Evolutionary conservation across 2,113 vertebrate species (phyloP), one percentile per base, ranked within the genome.

Genomic region (Heptranchias perlo): DNA sequence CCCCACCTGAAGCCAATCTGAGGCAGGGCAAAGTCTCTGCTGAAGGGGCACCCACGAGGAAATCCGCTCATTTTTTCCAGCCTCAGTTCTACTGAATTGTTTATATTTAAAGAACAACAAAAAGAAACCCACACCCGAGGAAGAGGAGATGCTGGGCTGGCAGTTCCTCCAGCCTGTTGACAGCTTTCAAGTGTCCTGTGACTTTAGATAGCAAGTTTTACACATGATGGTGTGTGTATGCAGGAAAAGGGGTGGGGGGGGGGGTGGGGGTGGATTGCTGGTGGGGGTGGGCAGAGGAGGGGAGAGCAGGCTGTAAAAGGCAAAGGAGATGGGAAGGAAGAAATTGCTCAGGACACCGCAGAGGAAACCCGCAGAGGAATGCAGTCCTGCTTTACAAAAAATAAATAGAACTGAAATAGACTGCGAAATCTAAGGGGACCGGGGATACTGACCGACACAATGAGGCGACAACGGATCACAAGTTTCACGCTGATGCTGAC

Each of bases 261-360:
- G 61, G 39, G 47, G 49, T 14, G n/a, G 13, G 76, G n/a, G n/a
- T 1, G 73, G 35, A n/a, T 0, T 10, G 76, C 23, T 52, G 47
- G 86, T 89, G 86, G 87, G 89, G 52, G 87, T 91, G 87, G 58
- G 89, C 89, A 58, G 89, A 93, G 89, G n/a, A 93, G 35, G 94
- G 47, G 94, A 69, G 65, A 16, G 44, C 47, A 69, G 47, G 73
- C 64, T 69, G 61, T 94, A 67, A 67, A 92, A 94, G 31, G 93
- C 39, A 64, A 18, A 93, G 94, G 94, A 69, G 64, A 49, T 95
- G 65, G 94, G 94, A 95, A 95, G 94, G 64, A 69, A 95, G 94
- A 95, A 73, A 69, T 31, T 73, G 47, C 94, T 52, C 94, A 52
- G 94, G 94, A 49, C 65, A 49, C 44, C 44, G 0, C 64, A 52